phyloP scores from a whole-genome alignment of 2,888 invertebrate species.

The Dicycla oo region DNA sequence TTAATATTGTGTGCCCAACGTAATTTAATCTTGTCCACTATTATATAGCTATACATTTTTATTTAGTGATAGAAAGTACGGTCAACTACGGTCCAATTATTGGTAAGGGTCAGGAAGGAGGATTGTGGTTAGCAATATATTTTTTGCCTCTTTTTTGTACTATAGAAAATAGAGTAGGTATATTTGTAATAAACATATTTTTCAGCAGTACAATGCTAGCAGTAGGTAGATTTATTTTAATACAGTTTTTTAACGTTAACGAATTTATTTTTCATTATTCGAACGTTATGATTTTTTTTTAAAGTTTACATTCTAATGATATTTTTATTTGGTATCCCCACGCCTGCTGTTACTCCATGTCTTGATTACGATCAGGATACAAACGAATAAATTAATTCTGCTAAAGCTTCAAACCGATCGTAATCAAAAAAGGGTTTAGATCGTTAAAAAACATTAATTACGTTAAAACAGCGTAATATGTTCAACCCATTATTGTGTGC shows the following conservation, averaged over 20 bases:
- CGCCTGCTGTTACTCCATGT: constrained; percentile 14
- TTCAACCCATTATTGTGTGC: constrained; percentile 24
- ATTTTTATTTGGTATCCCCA: background rate
- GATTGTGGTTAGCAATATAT: too few species aligned
- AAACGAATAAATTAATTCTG: constrained; percentile 39
- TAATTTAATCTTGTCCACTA: constrained; percentile 32
- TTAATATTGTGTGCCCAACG: constrained; percentile 41
- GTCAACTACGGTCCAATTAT: background rate
- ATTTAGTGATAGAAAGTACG: constrained; percentile 19
- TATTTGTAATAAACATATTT: background rate
- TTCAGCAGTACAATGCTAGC: background rate
- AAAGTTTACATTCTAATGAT: background rate
- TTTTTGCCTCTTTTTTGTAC: too few species aligned
- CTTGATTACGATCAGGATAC: constrained; percentile 1
- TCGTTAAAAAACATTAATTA: constrained; percentile 41
- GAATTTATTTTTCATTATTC: background rate
- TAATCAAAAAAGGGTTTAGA: constrained; percentile 14
- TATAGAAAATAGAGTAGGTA: too few species aligned
- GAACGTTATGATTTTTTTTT: background rate
- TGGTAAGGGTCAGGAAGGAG: background rate
- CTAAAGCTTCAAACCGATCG: background rate
- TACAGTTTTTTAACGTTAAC: background rate
- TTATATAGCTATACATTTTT: constrained; percentile 12
- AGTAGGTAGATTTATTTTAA: background rate
- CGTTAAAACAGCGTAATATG: constrained; percentile 32